A percentile compares a stretch with the other conserved stretches of the same genome.
These are phyloP conservation scores for Seira sanloemensis DNA, from an alignment of 2,888 invertebrate genomes.

Conservation along the genomic window DNA sequence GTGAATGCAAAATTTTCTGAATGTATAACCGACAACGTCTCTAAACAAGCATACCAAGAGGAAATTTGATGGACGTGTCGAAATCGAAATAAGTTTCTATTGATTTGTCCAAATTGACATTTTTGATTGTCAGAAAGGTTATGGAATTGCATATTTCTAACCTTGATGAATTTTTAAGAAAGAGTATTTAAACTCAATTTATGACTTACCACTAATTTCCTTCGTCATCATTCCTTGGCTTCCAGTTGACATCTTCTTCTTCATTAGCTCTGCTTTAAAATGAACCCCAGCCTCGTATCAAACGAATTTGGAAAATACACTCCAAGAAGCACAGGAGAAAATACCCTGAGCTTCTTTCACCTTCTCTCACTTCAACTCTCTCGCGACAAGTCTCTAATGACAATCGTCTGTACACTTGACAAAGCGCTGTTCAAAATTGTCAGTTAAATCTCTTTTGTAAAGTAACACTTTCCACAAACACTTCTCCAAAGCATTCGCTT, in stretches of 20 bases:
- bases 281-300: not conserved
- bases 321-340: not conserved
- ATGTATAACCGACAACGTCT: not conserved
- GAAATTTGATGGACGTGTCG: not conserved
- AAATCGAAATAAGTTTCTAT: not conserved
- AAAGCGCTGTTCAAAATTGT: too few species aligned
- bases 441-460: too few species aligned
- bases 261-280: conserved; percentile 59
- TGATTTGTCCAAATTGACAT: not conserved
- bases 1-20: too few species aligned
- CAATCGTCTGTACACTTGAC: too few species aligned
- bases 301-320: not conserved
- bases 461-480: too few species aligned
- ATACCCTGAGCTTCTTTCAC: not conserved
- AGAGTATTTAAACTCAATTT: not conserved
- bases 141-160: not conserved
- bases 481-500: too few species aligned
- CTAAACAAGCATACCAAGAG: not conserved
- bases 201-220: conserved; percentile 70
- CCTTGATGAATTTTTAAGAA: not conserved
- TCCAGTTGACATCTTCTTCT: conserved; percentile 69
- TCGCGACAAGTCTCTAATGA: too few species aligned
- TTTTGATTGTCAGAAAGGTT: not conserved
- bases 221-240: conserved; percentile 72
- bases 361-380: too few species aligned